These are phyloP conservation scores for Amorpha juglandis DNA, from an alignment of 2,888 invertebrate species.

Conservation along the genomic window DNA sequence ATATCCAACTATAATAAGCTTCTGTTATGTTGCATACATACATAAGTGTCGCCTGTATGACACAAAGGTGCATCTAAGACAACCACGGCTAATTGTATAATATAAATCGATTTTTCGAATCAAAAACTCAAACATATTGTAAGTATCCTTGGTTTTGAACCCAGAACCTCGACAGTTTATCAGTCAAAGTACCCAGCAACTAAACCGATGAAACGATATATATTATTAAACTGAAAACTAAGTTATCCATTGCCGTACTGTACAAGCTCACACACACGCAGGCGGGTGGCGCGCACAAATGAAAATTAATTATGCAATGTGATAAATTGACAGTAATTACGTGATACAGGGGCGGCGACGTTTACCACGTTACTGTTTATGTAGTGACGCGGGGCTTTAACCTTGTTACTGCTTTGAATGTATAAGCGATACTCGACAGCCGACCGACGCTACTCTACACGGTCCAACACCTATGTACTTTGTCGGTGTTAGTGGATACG, in stretches of 20 bases:
- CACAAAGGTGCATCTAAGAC: too few relatives aligned
- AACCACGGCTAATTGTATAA: too few relatives aligned
- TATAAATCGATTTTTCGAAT: too few relatives aligned
- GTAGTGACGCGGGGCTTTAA: conserved; percentile 27
- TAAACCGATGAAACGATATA: too few relatives aligned
- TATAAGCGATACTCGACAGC: conserved; percentile 22
- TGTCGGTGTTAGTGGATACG: not conserved
- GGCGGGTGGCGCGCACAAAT: conserved; percentile 48
- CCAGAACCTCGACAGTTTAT: too few relatives aligned
- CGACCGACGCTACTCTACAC: not conserved
- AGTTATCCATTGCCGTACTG: conserved; percentile 12
- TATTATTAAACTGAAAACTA: too few relatives aligned
- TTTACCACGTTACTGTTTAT: conserved; percentile 35
- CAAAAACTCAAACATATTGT: too few relatives aligned
- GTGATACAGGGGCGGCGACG: conserved; percentile 51
- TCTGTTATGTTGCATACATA: too few relatives aligned
- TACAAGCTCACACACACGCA: not conserved
- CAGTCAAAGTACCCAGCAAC: too few relatives aligned
- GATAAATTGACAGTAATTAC: conserved; percentile 76
- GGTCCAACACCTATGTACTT: not conserved
- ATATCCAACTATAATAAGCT: too few relatives aligned
- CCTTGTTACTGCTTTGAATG: conserved; percentile 28
- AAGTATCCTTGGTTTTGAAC: too few relatives aligned
- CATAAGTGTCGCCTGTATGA: too few relatives aligned
- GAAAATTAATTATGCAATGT: conserved; percentile 75